A percentile compares a stretch with the other conserved stretches of the same genome.
Conservation (phyloP, 2,113 vertebrate genomes). For the Oryzias celebensis region DNA sequence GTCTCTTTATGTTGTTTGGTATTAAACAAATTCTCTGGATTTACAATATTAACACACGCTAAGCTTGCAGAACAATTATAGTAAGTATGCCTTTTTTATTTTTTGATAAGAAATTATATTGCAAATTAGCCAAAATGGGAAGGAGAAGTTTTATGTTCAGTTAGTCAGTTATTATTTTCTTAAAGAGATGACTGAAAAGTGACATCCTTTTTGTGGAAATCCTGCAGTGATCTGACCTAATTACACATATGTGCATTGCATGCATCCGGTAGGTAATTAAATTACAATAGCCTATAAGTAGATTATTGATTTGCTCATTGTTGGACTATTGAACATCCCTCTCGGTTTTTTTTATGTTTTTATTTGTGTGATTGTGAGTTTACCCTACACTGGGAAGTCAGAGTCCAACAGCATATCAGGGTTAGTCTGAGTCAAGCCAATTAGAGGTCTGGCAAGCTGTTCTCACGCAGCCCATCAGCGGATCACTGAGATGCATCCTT, state of each 20-base stretch:
- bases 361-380: slow-evolving; percentile 10
- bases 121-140: too few relatives aligned
- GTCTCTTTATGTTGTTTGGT: slow-evolving; percentile 22
- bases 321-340: slow-evolving; percentile 19
- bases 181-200: too few relatives aligned
- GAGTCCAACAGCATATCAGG: slow-evolving; percentile 84
- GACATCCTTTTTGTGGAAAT: not conserved
- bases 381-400: slow-evolving; percentile 72
- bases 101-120: not conserved
- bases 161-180: too few relatives aligned
- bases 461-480: slow-evolving; percentile 73
- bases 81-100: slow-evolving; percentile 11
- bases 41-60: slow-evolving; percentile 13
- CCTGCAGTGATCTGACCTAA: slow-evolving; percentile 1
- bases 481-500: slow-evolving; percentile 71
- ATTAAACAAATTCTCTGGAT: slow-evolving; percentile 22
- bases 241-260: slow-evolving; percentile 3
- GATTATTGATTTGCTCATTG: slow-evolving; percentile 45
- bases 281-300: slow-evolving; percentile 8
- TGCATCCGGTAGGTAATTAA: slow-evolving; percentile 11
- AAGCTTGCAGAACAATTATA: slow-evolving; percentile 12
- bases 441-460: slow-evolving; percentile 84
- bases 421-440: slow-evolving; percentile 86
- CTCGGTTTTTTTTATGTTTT: not conserved
- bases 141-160: too few relatives aligned